A percentile compares a stretch with the other conserved stretches of the same genome.
phyloP scores from a whole-genome alignment of 2,797 vertebrate species.

The Astyanax mexicanus region DNA sequence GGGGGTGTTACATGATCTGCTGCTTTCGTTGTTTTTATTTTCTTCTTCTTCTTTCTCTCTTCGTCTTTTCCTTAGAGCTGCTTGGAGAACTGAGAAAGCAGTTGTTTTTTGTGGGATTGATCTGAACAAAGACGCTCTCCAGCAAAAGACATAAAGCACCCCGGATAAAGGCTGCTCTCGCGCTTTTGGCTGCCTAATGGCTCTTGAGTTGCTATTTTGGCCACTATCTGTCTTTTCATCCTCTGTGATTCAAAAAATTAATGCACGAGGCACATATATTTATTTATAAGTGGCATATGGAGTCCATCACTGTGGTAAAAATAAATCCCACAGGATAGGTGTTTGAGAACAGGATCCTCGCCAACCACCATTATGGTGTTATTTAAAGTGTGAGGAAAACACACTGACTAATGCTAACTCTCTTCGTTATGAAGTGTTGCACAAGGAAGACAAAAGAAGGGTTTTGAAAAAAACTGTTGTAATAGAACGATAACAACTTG shows the following conservation, averaged over 20 bases:
- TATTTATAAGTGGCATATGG: neutral
- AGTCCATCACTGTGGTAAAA: neutral
- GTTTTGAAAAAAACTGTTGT: no score
- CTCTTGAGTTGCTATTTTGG: neutral
- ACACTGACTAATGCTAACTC: slow-evolving; percentile 26
- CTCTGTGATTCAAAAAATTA: neutral
- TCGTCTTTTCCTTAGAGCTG: neutral
- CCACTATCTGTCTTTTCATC: neutral
- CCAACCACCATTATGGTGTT: slow-evolving; percentile 18
- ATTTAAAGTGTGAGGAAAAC: slow-evolving; percentile 42
- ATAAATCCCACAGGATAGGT: slow-evolving; percentile 7
- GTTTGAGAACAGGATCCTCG: neutral
- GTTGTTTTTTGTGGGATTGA: slow-evolving; percentile 29
- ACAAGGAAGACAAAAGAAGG: no score
- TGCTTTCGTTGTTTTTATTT: neutral
- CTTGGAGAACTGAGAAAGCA: slow-evolving; percentile 1
- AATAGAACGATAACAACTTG: no score
- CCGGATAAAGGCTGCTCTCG: neutral
- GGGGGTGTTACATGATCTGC: neutral
- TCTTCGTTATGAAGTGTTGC: neutral
- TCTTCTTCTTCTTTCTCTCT: no score
- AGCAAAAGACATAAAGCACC: slow-evolving; percentile 23
- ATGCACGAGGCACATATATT: neutral
- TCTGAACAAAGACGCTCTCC: slow-evolving; percentile 31
- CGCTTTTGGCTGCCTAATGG: neutral